phyloP scores from a whole-genome alignment of 2,113 vertebrate genomes.

The Galbula dea region DNA sequence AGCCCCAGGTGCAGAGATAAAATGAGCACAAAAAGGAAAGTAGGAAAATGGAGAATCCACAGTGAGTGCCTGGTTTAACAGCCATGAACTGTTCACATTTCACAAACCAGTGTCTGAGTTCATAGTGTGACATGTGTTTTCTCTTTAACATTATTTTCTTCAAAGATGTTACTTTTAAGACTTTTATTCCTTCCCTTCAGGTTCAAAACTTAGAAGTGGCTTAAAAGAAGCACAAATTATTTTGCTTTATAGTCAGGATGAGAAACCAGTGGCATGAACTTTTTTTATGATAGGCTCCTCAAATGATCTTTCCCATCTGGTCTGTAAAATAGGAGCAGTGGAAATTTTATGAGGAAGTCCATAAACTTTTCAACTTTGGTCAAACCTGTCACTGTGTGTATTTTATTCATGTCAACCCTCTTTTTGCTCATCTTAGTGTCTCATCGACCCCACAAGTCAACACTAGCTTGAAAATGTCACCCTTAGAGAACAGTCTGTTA shows the following conservation, averaged over 20 bases:
- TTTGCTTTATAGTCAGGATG: neutral
- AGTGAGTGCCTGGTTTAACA: neutral
- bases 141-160: neutral
- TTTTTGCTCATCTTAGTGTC: neutral
- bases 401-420: neutral
- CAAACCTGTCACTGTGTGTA: neutral
- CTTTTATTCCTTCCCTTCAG: fast-evolving
- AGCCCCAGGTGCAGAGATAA: neutral
- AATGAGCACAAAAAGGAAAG: neutral
- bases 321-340: neutral
- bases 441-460: neutral
- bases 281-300: neutral
- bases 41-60: neutral
- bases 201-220: neutral
- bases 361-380: neutral
- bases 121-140: neutral
- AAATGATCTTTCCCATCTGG: neutral
- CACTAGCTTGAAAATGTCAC: neutral
- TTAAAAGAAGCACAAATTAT: neutral
- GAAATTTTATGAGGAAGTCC: neutral
- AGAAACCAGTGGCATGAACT: neutral
- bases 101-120: neutral
- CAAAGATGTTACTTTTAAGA: neutral
- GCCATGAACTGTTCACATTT: fast-evolving
- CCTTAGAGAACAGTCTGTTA: neutral